Base-by-base conservation (phyloP, 2,888 invertebrate genomes). In the Micropterix aruncella region DNA sequence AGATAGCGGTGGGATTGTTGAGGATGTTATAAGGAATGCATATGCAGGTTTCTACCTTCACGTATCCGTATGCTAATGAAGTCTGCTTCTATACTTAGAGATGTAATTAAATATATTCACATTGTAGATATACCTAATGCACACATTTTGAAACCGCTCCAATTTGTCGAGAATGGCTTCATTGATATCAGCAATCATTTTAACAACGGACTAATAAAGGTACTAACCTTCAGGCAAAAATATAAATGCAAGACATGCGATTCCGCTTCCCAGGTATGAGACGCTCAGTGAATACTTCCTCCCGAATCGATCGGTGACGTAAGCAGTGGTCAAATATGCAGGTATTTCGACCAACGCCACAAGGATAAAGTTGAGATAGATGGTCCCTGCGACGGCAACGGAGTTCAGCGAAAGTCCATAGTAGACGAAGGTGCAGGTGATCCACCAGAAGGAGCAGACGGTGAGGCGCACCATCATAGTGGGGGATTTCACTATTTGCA, bases 391-490 rank as follows among this genome's bases (percentile, higher is more conserved):
- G 38, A 89, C 63, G 2, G 79, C 63, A 3, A 85, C 83, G 0
- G 85, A 79, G 64, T 83, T 85, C 52, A 88, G 67, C 16, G 83
- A 83, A 37, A 89, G 65, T 0, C 88, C 88, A 58, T 84, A 88
- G 63, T 84, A 88, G 4, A 87, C 79, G 55, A 88, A 79, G 1
- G 81, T 75, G 51, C 79, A 80, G 2, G 83, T 77, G 7, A 80
- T 70, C 86, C 86, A 86, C 60, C 83, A 83, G 60, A 80, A 71
- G 7, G 80, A 82, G 19, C 83, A 82, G 37, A 77, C 79, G 36
- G 75, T 55, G 41, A 80, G 61, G 18, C 81, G 67, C 1, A 74
- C 57, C 2, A 76, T 56, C 2, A 82, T 62, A n/a, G 66, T 60
- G 1, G 57, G 58, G 0, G 77, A 76, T 18, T 58, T 65, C 15